Percentiles rank a stretch among this genome's conserved stretches.
Conservation (phyloP, 2,113 vertebrate genomes). For the Laticauda colubrina region DNA sequence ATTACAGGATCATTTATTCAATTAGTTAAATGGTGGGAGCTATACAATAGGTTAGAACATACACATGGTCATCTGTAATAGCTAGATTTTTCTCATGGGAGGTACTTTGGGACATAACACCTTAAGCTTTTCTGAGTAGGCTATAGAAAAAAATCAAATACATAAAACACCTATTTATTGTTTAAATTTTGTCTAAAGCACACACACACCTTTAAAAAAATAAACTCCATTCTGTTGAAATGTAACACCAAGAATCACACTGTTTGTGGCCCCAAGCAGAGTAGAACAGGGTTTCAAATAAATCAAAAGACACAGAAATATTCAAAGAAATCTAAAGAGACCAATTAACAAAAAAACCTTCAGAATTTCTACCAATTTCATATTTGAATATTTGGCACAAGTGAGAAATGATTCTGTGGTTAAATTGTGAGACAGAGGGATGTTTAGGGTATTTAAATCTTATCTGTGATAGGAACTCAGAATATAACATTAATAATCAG, state of each 20-base stretch:
- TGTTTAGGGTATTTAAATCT: background rate
- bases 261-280: background rate
- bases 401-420: background rate
- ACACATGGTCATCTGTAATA: background rate
- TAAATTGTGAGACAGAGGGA: background rate
- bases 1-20: background rate
- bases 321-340: too few species aligned
- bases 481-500: background rate
- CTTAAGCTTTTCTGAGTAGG: background rate
- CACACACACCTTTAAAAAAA: background rate
- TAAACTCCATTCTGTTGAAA: background rate
- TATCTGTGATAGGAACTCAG: background rate
- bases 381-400: background rate
- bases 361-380: too few species aligned
- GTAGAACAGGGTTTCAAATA: background rate
- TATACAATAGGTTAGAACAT: background rate
- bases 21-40: background rate
- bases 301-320: too few species aligned
- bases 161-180: background rate
- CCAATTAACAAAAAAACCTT: too few species aligned
- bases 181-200: background rate
- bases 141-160: background rate
- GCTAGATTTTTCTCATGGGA: background rate
- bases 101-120: background rate
- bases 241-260: background rate